Conservation (phyloP, 2,113 vertebrate genomes). For the Uria lomvia region DNA sequence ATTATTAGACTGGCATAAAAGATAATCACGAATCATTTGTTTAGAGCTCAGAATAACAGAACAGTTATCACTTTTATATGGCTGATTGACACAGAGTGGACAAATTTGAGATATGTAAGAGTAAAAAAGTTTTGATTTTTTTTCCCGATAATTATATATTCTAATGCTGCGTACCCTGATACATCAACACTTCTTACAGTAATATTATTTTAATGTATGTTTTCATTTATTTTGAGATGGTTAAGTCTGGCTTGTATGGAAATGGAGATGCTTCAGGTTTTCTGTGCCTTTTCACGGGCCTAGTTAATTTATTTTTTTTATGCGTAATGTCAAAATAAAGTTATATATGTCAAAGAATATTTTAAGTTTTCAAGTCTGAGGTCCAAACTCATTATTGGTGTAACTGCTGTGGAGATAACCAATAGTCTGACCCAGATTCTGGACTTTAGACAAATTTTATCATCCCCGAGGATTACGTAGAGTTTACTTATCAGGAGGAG, state of each 20-base stretch:
- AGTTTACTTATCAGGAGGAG: slow-evolving; percentile 24
- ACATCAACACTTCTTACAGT: neutral
- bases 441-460: slow-evolving; percentile 61
- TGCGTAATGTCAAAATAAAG: neutral
- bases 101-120: neutral
- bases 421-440: slow-evolving; percentile 10
- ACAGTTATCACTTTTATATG: neutral
- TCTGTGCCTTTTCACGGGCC: neutral
- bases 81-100: neutral
- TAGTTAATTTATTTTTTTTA: neutral
- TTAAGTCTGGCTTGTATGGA: neutral
- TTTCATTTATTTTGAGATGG: neutral
- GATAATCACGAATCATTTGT: neutral
- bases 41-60: neutral
- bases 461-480: neutral
- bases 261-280: neutral
- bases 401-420: neutral
- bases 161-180: neutral
- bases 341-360: neutral
- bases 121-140: neutral
- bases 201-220: neutral
- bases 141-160: neutral
- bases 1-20: neutral
- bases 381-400: neutral
- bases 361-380: slow-evolving; percentile 21